A percentile compares a stretch with the other conserved stretches of the same genome.
Evolutionary conservation across 92 coral and sea anemone genomes (phyloP).

Genomic region (Zoanthus sansibaricus): DNA sequence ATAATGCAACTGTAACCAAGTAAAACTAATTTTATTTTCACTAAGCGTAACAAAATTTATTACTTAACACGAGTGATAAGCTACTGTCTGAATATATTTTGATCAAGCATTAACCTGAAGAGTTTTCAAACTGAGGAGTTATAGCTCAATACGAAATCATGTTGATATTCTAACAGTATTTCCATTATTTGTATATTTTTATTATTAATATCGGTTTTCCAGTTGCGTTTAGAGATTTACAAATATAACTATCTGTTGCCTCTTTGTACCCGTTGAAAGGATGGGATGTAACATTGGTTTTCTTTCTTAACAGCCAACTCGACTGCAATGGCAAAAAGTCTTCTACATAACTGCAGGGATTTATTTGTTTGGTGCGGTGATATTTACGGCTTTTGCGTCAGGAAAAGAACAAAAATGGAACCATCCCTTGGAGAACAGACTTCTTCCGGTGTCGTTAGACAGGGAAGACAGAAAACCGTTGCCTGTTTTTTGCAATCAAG

Average conservation of each 20-base stretch:
- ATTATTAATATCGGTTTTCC: too few species aligned
- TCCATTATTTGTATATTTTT: too few species aligned
- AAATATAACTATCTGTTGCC: background rate
- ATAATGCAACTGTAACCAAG: too few species aligned
- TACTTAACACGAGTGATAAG: too few species aligned
- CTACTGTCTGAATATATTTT: too few species aligned
- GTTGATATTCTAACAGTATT: too few species aligned
- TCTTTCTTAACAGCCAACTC: conserved; percentile 67
- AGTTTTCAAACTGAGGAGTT: too few species aligned
- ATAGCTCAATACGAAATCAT: too few species aligned
- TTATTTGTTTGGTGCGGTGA: conserved; percentile 60
- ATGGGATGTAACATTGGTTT: background rate
- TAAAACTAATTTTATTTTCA: too few species aligned
- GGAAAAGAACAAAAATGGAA: conserved; percentile 84
- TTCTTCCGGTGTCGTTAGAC: conserved; percentile 22
- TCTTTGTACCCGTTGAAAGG: background rate
- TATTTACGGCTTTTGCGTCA: conserved; percentile 65
- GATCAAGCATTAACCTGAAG: too few species aligned
- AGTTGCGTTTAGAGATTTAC: background rate
- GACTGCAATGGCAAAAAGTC: conserved; percentile 76
- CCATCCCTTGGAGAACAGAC: conserved; percentile 39
- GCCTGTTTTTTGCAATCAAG: conserved; percentile 4
- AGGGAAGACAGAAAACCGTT: conserved; percentile 30
- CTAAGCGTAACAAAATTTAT: too few species aligned
- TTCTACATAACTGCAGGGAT: conserved; percentile 77